Base-by-base conservation (phyloP, 2,888 invertebrate genomes). In the Hecatera dysodea region DNA sequence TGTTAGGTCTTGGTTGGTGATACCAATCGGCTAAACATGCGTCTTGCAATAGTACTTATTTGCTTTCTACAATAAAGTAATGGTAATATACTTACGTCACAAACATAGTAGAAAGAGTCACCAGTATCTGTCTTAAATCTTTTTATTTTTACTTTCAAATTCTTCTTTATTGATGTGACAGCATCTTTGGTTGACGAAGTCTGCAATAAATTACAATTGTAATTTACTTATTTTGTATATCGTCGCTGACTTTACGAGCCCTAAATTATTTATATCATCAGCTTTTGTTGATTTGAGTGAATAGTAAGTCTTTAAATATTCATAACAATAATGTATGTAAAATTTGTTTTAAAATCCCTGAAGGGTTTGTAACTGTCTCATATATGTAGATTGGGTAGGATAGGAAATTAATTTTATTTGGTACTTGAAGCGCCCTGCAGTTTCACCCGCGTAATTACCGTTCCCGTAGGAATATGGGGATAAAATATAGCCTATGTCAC, bases 51-150 rank as follows among this genome's bases (percentile, higher is more conserved):
- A n/a, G n/a, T n/a, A n/a, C n/a, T n/a, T n/a, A n/a, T n/a, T n/a
- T n/a, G n/a, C n/a, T n/a, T n/a, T 12, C 39, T 39, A 15, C 1
- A 15, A 44, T 19, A 42, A 59, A 42, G 9, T 24, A 22, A 62
- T 1, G 24, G 44, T 52, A 62, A 53, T 48, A 56, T 17, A 75
- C 88, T 86, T 79, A 91, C 91, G 27, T 72, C 76, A 75, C 91
- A 91, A 68, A 82, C 70, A 60, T 79, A 85, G 15, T 78, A 27
- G 29, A 69, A 56, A 24, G 44, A 55, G 36, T 63, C 73, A 4
- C 24, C 68, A 0, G 56, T 36, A 33, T 67, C 83, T 3, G 50
- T 59, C 67, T 82, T 82, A 19, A 65, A n/a, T 53, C 68, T 65
- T 67, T 75, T 64, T 39, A 62, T 52, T 60, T 64, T 82, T n/a